Conservation (phyloP, 2,113 vertebrate species). For the Lichenostomus cassidix region DNA sequence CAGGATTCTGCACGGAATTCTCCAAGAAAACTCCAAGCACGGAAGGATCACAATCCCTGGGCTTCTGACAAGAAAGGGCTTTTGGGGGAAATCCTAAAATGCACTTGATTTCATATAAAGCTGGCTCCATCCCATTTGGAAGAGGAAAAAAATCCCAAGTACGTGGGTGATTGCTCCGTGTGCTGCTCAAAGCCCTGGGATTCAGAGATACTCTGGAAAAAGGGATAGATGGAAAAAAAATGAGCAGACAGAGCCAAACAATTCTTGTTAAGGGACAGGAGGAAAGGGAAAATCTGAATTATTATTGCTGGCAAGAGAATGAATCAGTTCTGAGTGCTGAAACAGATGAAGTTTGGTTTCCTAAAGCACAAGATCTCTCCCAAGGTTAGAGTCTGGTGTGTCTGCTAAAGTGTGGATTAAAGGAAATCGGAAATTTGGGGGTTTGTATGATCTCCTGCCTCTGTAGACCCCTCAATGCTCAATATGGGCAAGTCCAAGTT, state of each 20-base stretch:
- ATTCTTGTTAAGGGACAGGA: background rate
- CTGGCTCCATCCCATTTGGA: background rate
- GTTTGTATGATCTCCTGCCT: background rate
- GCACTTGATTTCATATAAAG: background rate
- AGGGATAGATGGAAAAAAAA: background rate
- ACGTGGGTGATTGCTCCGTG: background rate
- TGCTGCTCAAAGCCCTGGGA: background rate
- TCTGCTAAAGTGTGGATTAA: background rate
- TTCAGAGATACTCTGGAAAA: background rate
- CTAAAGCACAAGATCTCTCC: background rate
- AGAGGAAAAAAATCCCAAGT: background rate
- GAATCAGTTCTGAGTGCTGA: background rate
- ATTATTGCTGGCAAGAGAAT: background rate
- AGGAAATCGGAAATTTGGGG: background rate
- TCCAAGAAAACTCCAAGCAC: background rate
- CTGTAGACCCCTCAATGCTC: background rate
- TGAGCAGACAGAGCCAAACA: background rate
- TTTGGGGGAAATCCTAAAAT: constrained; percentile 21
- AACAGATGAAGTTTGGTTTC: background rate
- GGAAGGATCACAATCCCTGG: background rate
- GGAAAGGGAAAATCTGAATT: background rate
- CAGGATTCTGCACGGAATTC: background rate
- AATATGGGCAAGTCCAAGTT: background rate
- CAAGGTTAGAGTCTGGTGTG: background rate
- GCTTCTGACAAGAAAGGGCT: background rate